Evolutionary conservation across 1,140 invertebrate species (phyloP).

Genomic region (Drosophila tropicalis): DNA sequence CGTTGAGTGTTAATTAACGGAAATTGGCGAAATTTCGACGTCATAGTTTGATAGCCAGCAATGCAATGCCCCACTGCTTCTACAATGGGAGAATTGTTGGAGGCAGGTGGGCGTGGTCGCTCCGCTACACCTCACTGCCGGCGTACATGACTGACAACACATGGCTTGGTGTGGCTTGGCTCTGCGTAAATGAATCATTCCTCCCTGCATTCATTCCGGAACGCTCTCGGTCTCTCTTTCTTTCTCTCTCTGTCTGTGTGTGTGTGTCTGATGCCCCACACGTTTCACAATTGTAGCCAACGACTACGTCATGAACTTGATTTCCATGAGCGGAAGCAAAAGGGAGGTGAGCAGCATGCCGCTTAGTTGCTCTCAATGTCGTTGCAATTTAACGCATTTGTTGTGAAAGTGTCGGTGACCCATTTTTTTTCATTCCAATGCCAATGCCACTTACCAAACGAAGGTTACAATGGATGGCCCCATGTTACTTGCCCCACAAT

Average conservation of each 20-base stretch:
- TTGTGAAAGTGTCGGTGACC: constrained; percentile 57
- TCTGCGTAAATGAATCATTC: constrained; percentile 53
- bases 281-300: constrained; percentile 42
- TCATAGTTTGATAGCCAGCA: background rate
- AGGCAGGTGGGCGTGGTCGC: constrained; percentile 14
- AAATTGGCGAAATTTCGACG: background rate
- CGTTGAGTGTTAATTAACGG: background rate
- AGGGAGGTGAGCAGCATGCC: background rate
- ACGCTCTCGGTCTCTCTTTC: background rate
- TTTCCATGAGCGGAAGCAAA: background rate
- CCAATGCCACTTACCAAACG: constrained; percentile 35
- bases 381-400: constrained; percentile 43
- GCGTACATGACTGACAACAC: constrained; percentile 67
- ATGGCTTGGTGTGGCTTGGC: constrained; percentile 13
- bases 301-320: constrained; percentile 45
- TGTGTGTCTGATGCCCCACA: background rate
- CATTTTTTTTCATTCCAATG: constrained; percentile 42
- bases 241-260: constrained; percentile 12
- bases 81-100: background rate
- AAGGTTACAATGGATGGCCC: constrained; percentile 19
- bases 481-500: constrained; percentile 24
- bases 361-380: constrained; percentile 30
- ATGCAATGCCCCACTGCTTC: background rate
- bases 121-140: constrained; percentile 24
- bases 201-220: constrained; percentile 22